Evolutionary conservation across 2,888 invertebrate species (phyloP), one percentile per base, ranked within the genome.

Genomic region (Pseudococcus viburni): DNA sequence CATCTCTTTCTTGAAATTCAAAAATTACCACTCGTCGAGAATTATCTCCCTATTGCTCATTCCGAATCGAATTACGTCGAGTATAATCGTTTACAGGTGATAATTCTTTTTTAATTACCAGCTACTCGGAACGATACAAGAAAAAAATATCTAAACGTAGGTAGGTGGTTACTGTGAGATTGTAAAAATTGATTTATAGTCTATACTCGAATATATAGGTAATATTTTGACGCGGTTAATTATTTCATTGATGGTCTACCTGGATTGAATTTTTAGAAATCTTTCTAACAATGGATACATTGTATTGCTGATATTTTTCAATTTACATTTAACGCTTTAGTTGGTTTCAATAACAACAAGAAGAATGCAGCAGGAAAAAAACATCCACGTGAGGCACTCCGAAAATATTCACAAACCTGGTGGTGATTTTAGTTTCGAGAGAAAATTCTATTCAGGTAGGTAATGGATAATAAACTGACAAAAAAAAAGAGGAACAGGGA

Each of bases 261-360:
- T 46, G 46, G n/a, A 83, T 77, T 42, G 77, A 33, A 64, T 46
- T 83, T 83, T 83, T n/a, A 83, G 46, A 46, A n/a, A 46, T 77
- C 77, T 42, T 42, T 77, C 39, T n/a, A 77, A 77, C 77, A 77
- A 77, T 46, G 19, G 80, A 33, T 83, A 46, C 80, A 83, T 83
- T 83, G 80, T 83, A 83, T 83, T 19, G 19, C 19, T 83, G 39
- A 42, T 83, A 83, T 83, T 83, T 80, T 46, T 46, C 80, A 46
- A 83, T 83, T 83, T 83, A 83, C 80, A 46, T 46, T 83, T 83
- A 83, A 83, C 46, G 80, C 80, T 83, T 83, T 42, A 46, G 42
- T 83, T 46, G 46, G 26, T 83, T 83, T 83, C 80, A 83, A 83
- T 83, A 83, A 46, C 46, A 39, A 83, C 22, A 11, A 83, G 17